phyloP scores from a whole-genome alignment of 53 echinoderm and acorn worm species.

The Pentamera pediparva region DNA sequence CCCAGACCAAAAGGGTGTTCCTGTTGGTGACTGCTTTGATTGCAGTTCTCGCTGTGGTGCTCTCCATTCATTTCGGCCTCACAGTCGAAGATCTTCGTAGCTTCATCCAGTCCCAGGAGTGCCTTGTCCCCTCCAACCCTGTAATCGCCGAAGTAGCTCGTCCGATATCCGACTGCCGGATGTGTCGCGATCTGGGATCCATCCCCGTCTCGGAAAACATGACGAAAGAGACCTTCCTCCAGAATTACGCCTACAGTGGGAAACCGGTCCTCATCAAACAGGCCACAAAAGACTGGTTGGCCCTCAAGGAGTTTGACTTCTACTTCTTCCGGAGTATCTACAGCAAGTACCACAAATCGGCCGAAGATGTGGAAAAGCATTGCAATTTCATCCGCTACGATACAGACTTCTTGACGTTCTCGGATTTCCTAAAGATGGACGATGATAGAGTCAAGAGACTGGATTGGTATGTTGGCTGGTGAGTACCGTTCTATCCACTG shows the following conservation, averaged over 20 bases:
- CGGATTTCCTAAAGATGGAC: slow-evolving; percentile 70
- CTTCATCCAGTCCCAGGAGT: slow-evolving; percentile 3
- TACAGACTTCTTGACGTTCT: slow-evolving; percentile 58
- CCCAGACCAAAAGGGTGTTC: neutral
- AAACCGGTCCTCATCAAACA: slow-evolving; percentile 64
- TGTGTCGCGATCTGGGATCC: slow-evolving; percentile 49
- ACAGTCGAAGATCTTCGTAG: neutral
- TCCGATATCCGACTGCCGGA: slow-evolving; percentile 58
- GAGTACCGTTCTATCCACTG: slow-evolving; percentile 30
- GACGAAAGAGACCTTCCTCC: slow-evolving; percentile 58
- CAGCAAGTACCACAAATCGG: slow-evolving; percentile 31
- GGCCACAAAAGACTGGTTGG: slow-evolving; percentile 65
- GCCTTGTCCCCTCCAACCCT: slow-evolving; percentile 54
- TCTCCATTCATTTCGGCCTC: neutral
- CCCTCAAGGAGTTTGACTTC: slow-evolving; percentile 58
- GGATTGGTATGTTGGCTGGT: slow-evolving; percentile 93
- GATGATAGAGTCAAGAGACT: slow-evolving; percentile 54
- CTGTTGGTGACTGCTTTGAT: neutral
- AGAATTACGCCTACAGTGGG: slow-evolving; percentile 70
- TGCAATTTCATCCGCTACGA: slow-evolving; percentile 84
- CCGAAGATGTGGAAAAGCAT: slow-evolving; percentile 52
- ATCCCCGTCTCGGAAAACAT: slow-evolving; percentile 57
- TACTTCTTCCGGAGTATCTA: slow-evolving; percentile 70
- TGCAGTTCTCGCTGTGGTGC: neutral
- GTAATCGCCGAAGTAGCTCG: slow-evolving; percentile 53